Conservation (phyloP, 2,113 vertebrate species). For the Petrocephalus microphthalmus region DNA sequence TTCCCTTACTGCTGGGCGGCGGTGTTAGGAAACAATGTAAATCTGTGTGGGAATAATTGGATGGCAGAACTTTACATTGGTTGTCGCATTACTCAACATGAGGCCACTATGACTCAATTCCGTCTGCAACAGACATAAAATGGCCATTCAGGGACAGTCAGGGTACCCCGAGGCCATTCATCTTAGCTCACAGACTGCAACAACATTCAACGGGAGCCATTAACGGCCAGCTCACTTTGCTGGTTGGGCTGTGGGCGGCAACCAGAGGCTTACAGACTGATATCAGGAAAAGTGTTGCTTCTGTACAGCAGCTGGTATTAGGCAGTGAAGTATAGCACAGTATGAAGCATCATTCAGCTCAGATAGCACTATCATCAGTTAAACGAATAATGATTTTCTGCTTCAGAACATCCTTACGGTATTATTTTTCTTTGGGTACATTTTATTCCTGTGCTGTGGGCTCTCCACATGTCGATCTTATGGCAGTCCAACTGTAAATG, state of each 20-base stretch:
- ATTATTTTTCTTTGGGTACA: neutral
- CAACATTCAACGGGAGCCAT: neutral
- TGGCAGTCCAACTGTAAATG: neutral
- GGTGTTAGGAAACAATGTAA: neutral
- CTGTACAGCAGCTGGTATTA: neutral
- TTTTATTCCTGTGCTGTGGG: neutral
- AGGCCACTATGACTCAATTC: neutral
- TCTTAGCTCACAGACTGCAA: neutral
- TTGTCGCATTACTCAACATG: neutral
- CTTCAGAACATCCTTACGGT: neutral
- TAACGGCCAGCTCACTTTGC: neutral
- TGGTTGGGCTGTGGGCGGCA: neutral
- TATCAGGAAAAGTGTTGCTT: neutral
- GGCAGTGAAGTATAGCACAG: neutral
- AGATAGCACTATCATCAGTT: neutral
- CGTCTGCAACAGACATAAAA: neutral
- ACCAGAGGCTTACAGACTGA: neutral
- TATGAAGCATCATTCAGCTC: neutral
- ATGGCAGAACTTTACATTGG: neutral
- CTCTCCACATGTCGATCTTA: neutral
- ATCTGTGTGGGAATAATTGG: neutral
- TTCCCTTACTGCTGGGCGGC: neutral
- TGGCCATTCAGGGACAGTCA: neutral
- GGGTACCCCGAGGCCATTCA: neutral
- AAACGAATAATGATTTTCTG: neutral